Evolutionary conservation across 2,888 invertebrate species (phyloP), one percentile per base, ranked within the genome.

Genomic region (Tenthredo scrophulariae): DNA sequence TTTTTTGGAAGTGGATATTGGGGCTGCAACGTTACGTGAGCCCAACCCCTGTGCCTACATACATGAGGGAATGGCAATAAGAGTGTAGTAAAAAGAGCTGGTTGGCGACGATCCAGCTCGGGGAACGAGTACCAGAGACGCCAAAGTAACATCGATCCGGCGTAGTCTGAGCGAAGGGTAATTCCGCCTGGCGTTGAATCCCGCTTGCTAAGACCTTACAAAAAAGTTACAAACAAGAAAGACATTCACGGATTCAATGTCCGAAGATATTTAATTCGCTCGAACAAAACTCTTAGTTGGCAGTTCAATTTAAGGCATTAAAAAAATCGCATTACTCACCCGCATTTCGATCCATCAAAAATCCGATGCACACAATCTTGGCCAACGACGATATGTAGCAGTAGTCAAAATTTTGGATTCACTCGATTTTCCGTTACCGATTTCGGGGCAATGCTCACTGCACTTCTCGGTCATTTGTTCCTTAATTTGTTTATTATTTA

Each of bases 131-230:
- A 26, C n/a, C n/a, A 40, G 43, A 22, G 72, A 74, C 72, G 72
- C 72, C 72, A 43, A 43, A 74, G 72, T 74, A 74, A 74, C 72
- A 74, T 74, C 72, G 72, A 74, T 74, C 72, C 72, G 22, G 26
- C 26, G 43, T 43, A 13, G 72, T 74, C 72, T 74, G 72, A 74
- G 40, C 72, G 72, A 26, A 43, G 43, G 40, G 72, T 74, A 74
- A 74, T 74, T 13, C n/a, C 22, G 22, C 43, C 9, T 22, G 22
- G 40, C 10, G 9, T 15, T 29, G 22, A 7, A 74, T 43, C 15
- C 7, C 37, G 26, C 43, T 10, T 10, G 2, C 72, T 18, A n/a
- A 72, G 13, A 65, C 29, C 22, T 65, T 7, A 7, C 7, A 22
- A 10, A 74, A 22, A 43, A n/a, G 43, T 33, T 54, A 62, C 26